phyloP scores from a whole-genome alignment of 2,888 invertebrate species.

The Galerucella pusilla region DNA sequence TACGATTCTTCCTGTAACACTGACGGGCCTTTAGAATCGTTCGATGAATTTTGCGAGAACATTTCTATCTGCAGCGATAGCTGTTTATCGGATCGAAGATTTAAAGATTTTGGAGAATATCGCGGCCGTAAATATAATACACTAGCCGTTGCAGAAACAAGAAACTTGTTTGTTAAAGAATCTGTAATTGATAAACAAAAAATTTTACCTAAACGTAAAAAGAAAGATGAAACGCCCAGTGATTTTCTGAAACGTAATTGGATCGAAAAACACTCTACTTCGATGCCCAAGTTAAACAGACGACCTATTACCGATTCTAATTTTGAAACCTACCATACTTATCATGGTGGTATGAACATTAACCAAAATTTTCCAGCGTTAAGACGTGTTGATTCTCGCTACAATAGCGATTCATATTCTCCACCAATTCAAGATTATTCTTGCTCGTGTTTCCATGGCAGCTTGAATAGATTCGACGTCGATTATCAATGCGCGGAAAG shows the following conservation, averaged over 20 bases:
- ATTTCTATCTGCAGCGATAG: slow-evolving; percentile 41
- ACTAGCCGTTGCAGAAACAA: slow-evolving; percentile 37
- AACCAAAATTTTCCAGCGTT: slow-evolving; percentile 39
- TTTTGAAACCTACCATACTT: slow-evolving; percentile 62
- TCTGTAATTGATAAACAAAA: slow-evolving; percentile 28
- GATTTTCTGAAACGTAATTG: slow-evolving; percentile 56
- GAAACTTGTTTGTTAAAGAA: slow-evolving; percentile 38
- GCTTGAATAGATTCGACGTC: slow-evolving; percentile 38
- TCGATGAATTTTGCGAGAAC: slow-evolving; percentile 40
- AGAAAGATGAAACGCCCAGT: slow-evolving; percentile 54
- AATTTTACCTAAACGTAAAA: slow-evolving; percentile 34
- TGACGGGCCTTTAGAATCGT: slow-evolving; percentile 35
- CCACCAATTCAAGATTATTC: slow-evolving; percentile 1
- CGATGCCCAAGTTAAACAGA: slow-evolving; percentile 61
- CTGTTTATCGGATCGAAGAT: slow-evolving; percentile 30
- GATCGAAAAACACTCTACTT: slow-evolving; percentile 63
- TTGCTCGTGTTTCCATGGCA: slow-evolving; percentile 28
- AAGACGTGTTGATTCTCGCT: slow-evolving; percentile 27
- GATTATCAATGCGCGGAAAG: slow-evolving; percentile 29
- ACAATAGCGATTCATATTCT: not conserved
- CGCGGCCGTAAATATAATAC: slow-evolving; percentile 43
- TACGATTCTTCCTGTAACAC: slow-evolving; percentile 26
- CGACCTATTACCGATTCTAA: slow-evolving; percentile 37
- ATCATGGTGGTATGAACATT: slow-evolving; percentile 58
- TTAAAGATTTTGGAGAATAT: slow-evolving; percentile 20